Evolutionary conservation across 2,113 vertebrate genomes (phyloP).

Genomic region (Protobothrops mucrosquamatus): DNA sequence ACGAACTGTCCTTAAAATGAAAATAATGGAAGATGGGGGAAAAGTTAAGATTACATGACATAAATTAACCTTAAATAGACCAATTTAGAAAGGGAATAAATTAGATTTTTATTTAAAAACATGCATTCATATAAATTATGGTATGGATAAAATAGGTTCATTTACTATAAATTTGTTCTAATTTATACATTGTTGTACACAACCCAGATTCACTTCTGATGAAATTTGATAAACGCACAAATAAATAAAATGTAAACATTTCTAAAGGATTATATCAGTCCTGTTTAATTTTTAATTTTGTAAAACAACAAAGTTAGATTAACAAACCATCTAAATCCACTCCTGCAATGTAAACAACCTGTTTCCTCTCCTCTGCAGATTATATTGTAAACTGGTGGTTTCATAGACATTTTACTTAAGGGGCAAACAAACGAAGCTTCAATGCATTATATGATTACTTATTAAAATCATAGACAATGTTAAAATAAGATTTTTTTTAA

Average conservation of each 20-base stretch:
- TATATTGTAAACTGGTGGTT: not conserved
- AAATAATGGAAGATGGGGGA: not conserved
- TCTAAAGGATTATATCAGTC: slow-evolving; percentile 44
- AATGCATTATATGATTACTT: not conserved
- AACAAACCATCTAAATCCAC: slow-evolving; percentile 4
- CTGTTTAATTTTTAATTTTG: slow-evolving; percentile 27
- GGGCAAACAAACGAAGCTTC: not conserved
- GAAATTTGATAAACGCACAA: no score
- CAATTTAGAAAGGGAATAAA: slow-evolving; percentile 48
- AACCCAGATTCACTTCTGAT: no score
- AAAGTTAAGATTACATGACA: not conserved
- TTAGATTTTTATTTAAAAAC: slow-evolving; percentile 51
- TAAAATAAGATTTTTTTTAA: not conserved
- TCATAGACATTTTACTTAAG: not conserved
- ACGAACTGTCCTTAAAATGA: not conserved
- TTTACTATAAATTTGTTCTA: slow-evolving; percentile 52
- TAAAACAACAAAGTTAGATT: slow-evolving; percentile 4
- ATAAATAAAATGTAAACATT: slow-evolving; percentile 36
- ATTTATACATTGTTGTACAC: slow-evolving; percentile 27
- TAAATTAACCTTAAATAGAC: slow-evolving; percentile 19
- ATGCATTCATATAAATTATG: slow-evolving; percentile 40
- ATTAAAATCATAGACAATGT: not conserved
- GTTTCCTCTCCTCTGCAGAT: not conserved
- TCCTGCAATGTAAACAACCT: slow-evolving; percentile 8
- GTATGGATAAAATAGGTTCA: slow-evolving; percentile 37